Conservation (phyloP, 2,113 vertebrate species). For the Hyperopisus bebe region DNA sequence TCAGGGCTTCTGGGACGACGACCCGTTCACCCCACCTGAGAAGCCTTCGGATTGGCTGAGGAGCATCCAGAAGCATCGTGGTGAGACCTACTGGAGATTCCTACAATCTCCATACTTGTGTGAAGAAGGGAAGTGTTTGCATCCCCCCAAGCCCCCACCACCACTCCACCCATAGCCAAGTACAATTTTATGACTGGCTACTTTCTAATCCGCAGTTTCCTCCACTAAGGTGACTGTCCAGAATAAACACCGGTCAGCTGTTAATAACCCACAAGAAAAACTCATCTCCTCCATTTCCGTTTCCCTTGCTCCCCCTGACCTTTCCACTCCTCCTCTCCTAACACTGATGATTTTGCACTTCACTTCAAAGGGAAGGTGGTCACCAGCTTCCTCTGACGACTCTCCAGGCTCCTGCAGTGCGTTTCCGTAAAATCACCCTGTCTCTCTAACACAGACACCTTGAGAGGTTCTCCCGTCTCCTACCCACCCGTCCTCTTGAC, state of each 20-base stretch:
- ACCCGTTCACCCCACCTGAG: not conserved
- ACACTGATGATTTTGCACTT: not conserved
- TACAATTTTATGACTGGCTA: not conserved
- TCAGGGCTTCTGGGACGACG: not conserved
- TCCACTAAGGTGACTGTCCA: not conserved
- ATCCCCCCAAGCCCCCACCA: not conserved
- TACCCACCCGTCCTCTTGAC: not conserved
- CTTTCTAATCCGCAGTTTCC: not conserved
- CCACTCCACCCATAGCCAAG: not conserved
- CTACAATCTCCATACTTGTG: not conserved
- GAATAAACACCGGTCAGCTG: not conserved
- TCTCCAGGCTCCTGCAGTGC: not conserved
- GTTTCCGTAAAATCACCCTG: not conserved
- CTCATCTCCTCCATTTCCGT: not conserved
- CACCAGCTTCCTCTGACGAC: not conserved
- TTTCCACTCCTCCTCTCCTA: not conserved
- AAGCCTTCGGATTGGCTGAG: not conserved
- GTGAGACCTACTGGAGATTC: not conserved
- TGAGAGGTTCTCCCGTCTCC: not conserved
- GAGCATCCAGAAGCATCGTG: not conserved
- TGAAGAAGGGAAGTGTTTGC: not conserved
- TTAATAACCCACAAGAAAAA: conserved; percentile 5
- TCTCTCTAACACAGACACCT: not conserved
- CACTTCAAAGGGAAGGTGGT: not conserved
- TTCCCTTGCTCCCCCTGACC: not conserved